Conservation (phyloP, 2,888 invertebrate species). For the Ophraella communa region DNA sequence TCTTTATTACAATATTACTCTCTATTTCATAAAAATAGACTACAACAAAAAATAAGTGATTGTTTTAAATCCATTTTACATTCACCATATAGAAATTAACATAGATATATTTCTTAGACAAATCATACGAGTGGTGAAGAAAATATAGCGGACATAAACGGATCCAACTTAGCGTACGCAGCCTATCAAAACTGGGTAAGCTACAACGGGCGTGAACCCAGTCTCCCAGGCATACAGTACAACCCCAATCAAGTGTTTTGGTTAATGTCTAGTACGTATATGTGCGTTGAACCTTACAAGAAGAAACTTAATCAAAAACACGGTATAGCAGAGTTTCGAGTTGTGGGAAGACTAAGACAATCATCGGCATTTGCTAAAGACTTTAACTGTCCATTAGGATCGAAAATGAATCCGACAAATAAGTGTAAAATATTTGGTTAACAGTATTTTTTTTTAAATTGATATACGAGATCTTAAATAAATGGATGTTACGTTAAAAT, state of each 20-base stretch:
- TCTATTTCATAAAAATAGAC: too few species aligned
- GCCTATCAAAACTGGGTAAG: conserved; percentile 78
- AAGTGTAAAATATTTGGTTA: conserved; percentile 44
- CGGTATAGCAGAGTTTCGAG: conserved; percentile 40
- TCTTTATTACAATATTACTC: too few species aligned
- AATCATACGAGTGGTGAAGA: conserved; percentile 88
- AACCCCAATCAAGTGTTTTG: conserved; percentile 66
- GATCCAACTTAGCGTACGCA: conserved; percentile 84
- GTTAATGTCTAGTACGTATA: conserved; percentile 49
- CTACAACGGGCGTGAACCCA: conserved; percentile 68
- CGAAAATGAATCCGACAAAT: conserved; percentile 47
- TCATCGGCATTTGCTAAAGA: conserved; percentile 47
- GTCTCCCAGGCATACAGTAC: conserved; percentile 70
- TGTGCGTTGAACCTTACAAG: conserved; percentile 41
- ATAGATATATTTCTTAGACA: conserved; percentile 70
- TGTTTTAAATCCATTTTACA: too few species aligned
- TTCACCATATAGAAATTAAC: too few species aligned
- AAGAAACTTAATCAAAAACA: conserved; percentile 30
- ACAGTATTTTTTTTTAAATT: background rate
- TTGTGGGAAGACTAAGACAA: conserved; percentile 42
- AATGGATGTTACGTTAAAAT: too few species aligned
- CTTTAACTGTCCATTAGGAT: conserved; percentile 45
- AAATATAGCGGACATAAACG: conserved; percentile 91
- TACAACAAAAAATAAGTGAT: too few species aligned
- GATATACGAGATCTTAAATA: background rate